Conservation (phyloP, 2,113 vertebrate genomes). For the Ammospiza caudacuta region DNA sequence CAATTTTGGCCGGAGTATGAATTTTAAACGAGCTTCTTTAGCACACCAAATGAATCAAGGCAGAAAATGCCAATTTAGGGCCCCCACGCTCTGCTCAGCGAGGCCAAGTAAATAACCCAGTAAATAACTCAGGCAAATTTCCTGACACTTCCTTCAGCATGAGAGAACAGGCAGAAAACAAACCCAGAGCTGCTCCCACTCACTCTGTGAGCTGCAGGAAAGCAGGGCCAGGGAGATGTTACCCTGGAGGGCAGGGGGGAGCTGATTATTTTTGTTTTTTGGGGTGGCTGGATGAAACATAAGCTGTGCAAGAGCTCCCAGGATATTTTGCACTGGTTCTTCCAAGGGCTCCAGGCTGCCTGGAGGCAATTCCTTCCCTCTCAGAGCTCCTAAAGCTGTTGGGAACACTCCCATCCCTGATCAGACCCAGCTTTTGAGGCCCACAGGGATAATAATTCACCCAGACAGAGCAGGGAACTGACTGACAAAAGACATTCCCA, state of each 20-base stretch:
- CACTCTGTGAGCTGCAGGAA: rapidly evolving
- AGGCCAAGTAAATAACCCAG: slow-evolving; percentile 3
- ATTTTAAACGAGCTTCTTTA: background rate
- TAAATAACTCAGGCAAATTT: slow-evolving; percentile 21
- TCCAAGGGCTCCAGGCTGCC: background rate
- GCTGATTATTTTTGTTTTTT: rapidly evolving
- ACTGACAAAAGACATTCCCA: background rate
- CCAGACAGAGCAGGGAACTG: background rate
- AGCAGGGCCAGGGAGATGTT: background rate
- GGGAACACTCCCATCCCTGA: background rate
- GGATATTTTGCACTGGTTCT: background rate
- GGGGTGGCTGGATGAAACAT: background rate
- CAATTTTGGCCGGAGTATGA: background rate
- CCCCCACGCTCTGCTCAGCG: background rate
- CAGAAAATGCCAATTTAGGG: slow-evolving; percentile 1
- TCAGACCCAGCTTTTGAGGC: background rate
- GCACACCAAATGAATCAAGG: background rate
- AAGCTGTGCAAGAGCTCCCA: background rate
- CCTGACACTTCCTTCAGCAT: background rate
- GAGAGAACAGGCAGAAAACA: background rate
- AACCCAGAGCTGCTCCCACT: background rate
- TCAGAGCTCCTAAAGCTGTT: background rate
- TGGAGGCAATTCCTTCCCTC: background rate
- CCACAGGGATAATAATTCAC: background rate
- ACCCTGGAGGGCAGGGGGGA: background rate